Conservation (phyloP, 2,113 vertebrate genomes). For the Eretmochelys imbricata region DNA sequence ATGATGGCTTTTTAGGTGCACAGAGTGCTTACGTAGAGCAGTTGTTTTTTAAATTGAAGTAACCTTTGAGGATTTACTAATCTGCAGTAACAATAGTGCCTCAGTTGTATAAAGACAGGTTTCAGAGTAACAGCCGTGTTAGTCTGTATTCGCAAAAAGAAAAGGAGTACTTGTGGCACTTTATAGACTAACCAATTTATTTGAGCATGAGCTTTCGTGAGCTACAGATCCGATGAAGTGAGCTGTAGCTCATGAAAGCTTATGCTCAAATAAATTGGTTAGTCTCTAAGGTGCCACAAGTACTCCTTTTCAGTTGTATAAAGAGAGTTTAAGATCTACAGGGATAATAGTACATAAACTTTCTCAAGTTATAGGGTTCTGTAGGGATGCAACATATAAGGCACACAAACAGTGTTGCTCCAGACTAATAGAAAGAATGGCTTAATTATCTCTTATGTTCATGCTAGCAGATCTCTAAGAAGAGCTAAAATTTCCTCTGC, state of each 20-base stretch:
- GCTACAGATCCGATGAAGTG: no score
- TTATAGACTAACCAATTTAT: no score
- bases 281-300: no score
- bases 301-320: not conserved
- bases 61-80: not conserved
- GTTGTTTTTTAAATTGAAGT: not conserved
- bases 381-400: not conserved
- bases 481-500: not conserved
- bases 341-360: not conserved
- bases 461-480: not conserved
- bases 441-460: not conserved
- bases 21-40: not conserved
- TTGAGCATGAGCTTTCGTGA: no score
- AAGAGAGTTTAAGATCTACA: not conserved
- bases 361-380: not conserved
- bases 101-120: not conserved
- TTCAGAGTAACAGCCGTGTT: no score
- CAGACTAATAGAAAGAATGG: not conserved
- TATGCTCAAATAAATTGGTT: no score
- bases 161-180: no score
- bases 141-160: no score
- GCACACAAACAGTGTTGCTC: not conserved
- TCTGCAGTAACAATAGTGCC: accelerated
- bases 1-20: not conserved
- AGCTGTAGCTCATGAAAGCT: no score